These are phyloP conservation scores for Scomber scombrus DNA, from an alignment of 2,113 vertebrate species.

Conservation along the genomic window DNA sequence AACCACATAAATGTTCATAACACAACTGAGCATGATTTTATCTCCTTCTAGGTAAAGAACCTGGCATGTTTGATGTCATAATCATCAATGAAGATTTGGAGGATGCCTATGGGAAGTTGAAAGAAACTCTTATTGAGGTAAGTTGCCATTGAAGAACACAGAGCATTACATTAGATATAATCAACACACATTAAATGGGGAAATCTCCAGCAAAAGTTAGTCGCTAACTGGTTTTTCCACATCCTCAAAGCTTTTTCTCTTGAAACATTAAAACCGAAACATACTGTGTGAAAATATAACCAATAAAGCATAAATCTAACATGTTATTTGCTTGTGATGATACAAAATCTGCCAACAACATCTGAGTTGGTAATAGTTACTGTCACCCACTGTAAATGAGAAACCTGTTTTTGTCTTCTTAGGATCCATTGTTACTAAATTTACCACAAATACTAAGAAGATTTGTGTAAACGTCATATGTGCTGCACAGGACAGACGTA, in stretches of 20 bases:
- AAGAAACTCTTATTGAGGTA: slow-evolving; percentile 88
- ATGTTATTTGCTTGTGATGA: no score
- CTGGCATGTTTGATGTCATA: slow-evolving; percentile 89
- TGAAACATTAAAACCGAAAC: no score
- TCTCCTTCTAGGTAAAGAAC: slow-evolving; percentile 88
- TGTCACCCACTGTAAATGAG: background rate
- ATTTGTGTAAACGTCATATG: no score
- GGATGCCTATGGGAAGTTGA: slow-evolving; percentile 87
- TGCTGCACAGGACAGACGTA: background rate
- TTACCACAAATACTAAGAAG: no score
- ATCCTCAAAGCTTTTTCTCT: no score
- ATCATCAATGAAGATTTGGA: slow-evolving; percentile 93
- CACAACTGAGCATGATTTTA: background rate
- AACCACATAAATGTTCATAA: background rate
- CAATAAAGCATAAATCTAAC: no score
- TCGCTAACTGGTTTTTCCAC: no score
- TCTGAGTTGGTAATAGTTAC: background rate
- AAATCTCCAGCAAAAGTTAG: no score
- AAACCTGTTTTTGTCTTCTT: background rate
- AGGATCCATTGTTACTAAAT: no score
- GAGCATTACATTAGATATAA: no score
- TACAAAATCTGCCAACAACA: background rate
- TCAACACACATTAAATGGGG: no score
- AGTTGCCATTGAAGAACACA: slow-evolving; percentile 49
- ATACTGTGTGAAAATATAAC: no score